Evolutionary conservation across 2,888 invertebrate species (phyloP).

Genomic region (Drosophila picticornis): DNA sequence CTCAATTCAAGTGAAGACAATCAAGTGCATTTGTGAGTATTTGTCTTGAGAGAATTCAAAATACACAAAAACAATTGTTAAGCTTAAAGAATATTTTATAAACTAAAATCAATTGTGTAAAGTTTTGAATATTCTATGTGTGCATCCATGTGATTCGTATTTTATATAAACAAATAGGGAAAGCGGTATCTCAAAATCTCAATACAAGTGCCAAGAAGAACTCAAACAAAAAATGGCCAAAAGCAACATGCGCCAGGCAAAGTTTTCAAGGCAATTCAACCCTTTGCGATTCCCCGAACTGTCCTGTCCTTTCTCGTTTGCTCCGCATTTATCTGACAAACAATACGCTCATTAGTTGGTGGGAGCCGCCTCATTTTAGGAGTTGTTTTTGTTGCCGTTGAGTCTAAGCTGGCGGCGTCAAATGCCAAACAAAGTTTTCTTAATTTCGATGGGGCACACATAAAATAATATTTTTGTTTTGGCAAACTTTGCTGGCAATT

Average conservation of each 20-base stretch:
- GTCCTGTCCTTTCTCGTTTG: conserved; percentile 38
- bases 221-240: conserved; percentile 25
- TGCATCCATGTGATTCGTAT: background rate
- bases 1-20: conserved; percentile 38
- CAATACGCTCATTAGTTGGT: conserved; percentile 76
- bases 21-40: conserved; percentile 35
- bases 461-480: conserved; percentile 79
- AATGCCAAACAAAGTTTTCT: conserved; percentile 62
- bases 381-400: conserved; percentile 19
- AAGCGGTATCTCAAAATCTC: background rate
- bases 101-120: background rate
- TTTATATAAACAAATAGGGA: background rate
- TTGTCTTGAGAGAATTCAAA: background rate
- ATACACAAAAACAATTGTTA: background rate
- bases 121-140: background rate
- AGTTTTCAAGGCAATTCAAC: conserved; percentile 42
- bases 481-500: conserved; percentile 70
- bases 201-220: background rate
- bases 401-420: conserved; percentile 12
- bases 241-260: conserved; percentile 1
- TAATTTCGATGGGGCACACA: conserved; percentile 63
- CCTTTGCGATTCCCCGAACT: conserved; percentile 53
- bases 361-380: conserved; percentile 38
- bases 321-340: conserved; percentile 61
- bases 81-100: background rate